Evolutionary conservation across 2,888 invertebrate genomes (phyloP).

Genomic region (Drosophila dives): DNA sequence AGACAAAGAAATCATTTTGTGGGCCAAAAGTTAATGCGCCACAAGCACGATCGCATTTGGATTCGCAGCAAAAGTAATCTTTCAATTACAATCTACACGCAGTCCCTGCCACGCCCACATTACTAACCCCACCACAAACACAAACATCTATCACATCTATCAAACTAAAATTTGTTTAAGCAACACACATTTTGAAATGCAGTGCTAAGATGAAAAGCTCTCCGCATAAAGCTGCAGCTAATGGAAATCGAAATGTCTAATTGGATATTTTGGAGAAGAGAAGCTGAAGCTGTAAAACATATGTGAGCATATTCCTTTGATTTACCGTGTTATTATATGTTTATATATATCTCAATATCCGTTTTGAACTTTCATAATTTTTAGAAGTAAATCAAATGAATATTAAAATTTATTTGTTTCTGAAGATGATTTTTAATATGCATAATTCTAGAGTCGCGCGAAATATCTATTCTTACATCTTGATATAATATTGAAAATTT

Average conservation of each 20-base stretch:
- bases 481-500: neutral
- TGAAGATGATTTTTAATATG: neutral
- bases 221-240: neutral
- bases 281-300: neutral
- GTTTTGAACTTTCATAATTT: neutral
- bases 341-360: neutral
- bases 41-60: conserved; percentile 59
- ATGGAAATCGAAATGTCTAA: neutral
- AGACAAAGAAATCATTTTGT: conserved; percentile 47
- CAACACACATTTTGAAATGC: conserved; percentile 9
- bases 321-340: neutral
- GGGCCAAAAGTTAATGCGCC: conserved; percentile 73
- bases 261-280: neutral
- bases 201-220: conserved; percentile 20
- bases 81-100: conserved; percentile 64
- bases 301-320: neutral
- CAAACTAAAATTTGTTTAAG: conserved; percentile 10
- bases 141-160: neutral
- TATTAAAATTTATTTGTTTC: neutral
- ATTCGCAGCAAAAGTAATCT: conserved; percentile 35
- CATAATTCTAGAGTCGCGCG: neutral
- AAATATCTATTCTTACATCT: neutral
- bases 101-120: conserved; percentile 7
- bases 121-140: no score
- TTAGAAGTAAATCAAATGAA: neutral